These are phyloP conservation scores for Pseudoatta argentina DNA, from an alignment of 1,140 invertebrate species.

Conservation along the genomic window DNA sequence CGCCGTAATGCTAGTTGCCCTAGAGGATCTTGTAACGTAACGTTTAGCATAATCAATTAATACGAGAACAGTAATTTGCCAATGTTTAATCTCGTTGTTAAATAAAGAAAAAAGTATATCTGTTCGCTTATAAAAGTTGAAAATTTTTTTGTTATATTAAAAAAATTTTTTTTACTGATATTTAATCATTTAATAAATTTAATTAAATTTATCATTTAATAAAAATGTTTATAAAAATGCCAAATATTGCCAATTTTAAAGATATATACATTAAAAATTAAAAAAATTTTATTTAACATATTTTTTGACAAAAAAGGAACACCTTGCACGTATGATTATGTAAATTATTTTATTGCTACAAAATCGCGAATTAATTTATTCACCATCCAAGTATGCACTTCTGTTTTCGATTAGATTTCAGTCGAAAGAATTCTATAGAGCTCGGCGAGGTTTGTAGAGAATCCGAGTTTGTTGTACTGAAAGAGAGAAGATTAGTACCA, in stretches of 20 bases:
- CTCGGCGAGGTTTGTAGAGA: conserved; percentile 92
- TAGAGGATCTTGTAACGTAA: background rate
- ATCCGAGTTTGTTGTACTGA: conserved; percentile 94
- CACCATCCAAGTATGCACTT: background rate
- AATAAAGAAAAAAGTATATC: background rate
- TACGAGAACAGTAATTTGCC: background rate
- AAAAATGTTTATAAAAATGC: too few relatives aligned
- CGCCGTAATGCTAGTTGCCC: background rate
- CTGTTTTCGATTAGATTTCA: conserved; percentile 88
- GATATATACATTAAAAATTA: too few relatives aligned
- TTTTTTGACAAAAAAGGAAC: too few relatives aligned
- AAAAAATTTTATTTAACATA: too few relatives aligned
- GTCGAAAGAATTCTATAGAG: conserved; percentile 93
- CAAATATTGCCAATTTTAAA: too few relatives aligned
- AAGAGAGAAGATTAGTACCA: conserved; percentile 93
- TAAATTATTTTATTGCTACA: background rate
- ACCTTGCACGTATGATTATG: background rate
- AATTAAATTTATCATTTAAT: background rate
- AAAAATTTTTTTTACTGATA: background rate
- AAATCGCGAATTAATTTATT: background rate
- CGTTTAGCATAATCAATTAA: conserved; percentile 8
- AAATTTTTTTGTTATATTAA: background rate
- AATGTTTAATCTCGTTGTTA: background rate
- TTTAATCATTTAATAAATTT: background rate
- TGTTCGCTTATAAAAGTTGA: background rate